phyloP scores from a whole-genome alignment of 1,140 invertebrate species.

The Stegodyphus mimosarum region DNA sequence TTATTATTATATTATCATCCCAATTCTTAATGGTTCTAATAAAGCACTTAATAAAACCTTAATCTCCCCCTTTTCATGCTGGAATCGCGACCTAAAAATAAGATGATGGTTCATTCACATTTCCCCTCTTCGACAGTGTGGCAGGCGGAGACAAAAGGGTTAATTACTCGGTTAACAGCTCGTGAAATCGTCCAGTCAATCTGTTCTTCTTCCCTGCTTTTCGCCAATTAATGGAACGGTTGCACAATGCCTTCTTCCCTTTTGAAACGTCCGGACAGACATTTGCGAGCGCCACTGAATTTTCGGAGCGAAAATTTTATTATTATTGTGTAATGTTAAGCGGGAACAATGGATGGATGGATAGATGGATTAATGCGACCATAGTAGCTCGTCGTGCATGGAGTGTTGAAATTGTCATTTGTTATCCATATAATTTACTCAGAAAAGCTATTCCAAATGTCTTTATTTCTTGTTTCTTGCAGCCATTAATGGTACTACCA shows the following conservation, averaged over 20 bases:
- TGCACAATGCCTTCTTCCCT: conserved; percentile 59
- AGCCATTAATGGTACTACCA: background rate
- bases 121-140: conserved; percentile 10
- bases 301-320: conserved; percentile 57
- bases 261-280: conserved; percentile 51
- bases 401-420: conserved; percentile 59
- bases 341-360: conserved; percentile 33
- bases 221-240: conserved; percentile 57
- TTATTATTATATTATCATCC: no score
- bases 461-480: background rate
- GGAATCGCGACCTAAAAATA: background rate
- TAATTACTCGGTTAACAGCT: conserved; percentile 61
- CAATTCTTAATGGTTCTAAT: no score
- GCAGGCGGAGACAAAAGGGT: conserved; percentile 59
- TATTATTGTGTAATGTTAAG: conserved; percentile 36
- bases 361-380: conserved; percentile 21
- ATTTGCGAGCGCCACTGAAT: conserved; percentile 34
- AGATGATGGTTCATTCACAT: background rate
- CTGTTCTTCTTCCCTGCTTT: conserved; percentile 58
- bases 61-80: no score
- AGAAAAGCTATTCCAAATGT: conserved; percentile 26
- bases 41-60: no score
- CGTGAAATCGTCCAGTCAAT: conserved; percentile 61
- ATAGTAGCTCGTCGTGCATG: conserved; percentile 5
- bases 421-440: conserved; percentile 50